phyloP scores from a whole-genome alignment of 2,888 invertebrate genomes.

The Yponomeuta sedellus region DNA sequence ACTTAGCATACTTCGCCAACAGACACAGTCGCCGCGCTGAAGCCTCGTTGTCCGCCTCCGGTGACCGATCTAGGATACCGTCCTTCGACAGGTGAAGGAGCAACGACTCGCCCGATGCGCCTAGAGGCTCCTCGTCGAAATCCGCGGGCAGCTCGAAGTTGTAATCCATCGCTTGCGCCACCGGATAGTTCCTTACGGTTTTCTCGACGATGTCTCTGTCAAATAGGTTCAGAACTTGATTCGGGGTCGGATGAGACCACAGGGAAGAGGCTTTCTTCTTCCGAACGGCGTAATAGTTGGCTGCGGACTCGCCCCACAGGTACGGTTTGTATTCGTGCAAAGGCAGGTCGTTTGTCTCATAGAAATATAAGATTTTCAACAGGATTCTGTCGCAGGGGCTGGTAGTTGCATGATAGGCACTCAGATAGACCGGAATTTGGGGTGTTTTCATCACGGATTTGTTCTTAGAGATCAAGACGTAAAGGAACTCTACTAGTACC shows the following conservation, averaged over 20 bases:
- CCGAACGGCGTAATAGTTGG: constrained; percentile 84
- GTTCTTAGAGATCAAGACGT: constrained; percentile 78
- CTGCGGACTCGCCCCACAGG: constrained; percentile 89
- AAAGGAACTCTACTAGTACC: constrained; percentile 80
- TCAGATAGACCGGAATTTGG: constrained; percentile 85
- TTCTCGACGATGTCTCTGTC: constrained; percentile 78
- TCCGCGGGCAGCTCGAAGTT: constrained; percentile 46
- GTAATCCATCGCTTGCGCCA: constrained; percentile 75
- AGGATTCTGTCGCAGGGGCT: constrained; percentile 82
- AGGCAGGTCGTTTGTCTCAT: constrained; percentile 81
- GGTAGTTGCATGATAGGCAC: constrained; percentile 86
- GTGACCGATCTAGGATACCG: constrained; percentile 30
- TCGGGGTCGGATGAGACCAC: constrained; percentile 83
- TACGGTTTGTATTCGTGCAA: constrained; percentile 84
- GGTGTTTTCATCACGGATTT: constrained; percentile 78
- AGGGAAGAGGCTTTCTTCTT: constrained; percentile 72
- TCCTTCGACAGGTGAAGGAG: constrained; percentile 38
- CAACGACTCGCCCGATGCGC: constrained; percentile 27
- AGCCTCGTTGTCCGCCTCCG: constrained; percentile 34
- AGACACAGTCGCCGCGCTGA: constrained; percentile 33
- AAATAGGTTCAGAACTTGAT: constrained; percentile 84
- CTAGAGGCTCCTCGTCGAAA: constrained; percentile 24
- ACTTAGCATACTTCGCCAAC: constrained; percentile 36
- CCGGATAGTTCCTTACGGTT: constrained; percentile 84
- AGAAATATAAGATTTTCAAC: constrained; percentile 79